phyloP scores from a whole-genome alignment of 2,888 invertebrate species.

The Drosophila aldrichi region DNA sequence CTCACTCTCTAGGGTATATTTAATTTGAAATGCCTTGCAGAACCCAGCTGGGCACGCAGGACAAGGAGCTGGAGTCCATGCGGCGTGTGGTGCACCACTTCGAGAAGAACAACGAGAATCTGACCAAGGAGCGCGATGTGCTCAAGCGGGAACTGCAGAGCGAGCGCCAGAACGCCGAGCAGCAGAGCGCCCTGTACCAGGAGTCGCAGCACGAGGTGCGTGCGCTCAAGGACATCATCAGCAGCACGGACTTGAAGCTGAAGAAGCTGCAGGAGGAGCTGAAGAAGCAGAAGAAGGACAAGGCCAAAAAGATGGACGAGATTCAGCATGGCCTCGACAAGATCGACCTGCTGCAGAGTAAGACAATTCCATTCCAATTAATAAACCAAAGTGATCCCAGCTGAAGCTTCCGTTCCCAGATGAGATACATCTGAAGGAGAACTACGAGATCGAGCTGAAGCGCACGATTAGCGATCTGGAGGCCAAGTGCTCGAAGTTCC shows the following conservation, averaged over 20 bases:
- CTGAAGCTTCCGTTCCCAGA: constrained; percentile 61
- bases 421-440: constrained; percentile 83
- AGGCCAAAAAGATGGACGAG: constrained; percentile 82
- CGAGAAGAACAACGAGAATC: constrained; percentile 80
- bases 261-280: constrained; percentile 80
- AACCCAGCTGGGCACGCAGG: constrained; percentile 81
- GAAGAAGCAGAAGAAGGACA: constrained; percentile 78
- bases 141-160: constrained; percentile 80
- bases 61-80: constrained; percentile 83
- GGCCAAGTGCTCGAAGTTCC: constrained; percentile 81
- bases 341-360: constrained; percentile 82
- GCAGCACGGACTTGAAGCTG: constrained; percentile 70
- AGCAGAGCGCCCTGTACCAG: constrained; percentile 71
- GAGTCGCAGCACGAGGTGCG: constrained; percentile 83
- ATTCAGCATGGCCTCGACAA: constrained; percentile 83
- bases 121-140: constrained; percentile 83
- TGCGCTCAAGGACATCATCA: constrained; percentile 80
- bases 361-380: background rate
- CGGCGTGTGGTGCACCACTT: constrained; percentile 81
- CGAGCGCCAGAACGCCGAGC: constrained; percentile 67
- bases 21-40: constrained; percentile 37
- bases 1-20: background rate
- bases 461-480: constrained; percentile 83
- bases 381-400: background rate
- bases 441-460: constrained; percentile 83